Conservation (phyloP, 2,888 invertebrate species). For the Camptogramma bilineatum region DNA sequence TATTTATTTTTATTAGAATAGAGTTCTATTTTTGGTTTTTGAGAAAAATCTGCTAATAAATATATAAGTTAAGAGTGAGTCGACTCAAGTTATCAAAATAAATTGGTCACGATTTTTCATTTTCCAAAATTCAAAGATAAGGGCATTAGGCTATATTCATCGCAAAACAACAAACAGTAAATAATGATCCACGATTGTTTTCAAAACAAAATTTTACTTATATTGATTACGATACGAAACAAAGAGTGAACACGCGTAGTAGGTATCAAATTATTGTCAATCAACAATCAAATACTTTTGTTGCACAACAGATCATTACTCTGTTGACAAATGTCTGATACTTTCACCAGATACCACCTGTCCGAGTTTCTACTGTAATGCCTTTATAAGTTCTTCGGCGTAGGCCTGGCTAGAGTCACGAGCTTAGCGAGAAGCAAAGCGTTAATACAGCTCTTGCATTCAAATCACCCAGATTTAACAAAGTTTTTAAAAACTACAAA, state of each 20-base stretch:
- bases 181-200: background rate
- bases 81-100: too few relatives aligned
- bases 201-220: background rate
- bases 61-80: too few relatives aligned
- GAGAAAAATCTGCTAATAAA: too few relatives aligned
- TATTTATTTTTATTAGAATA: too few relatives aligned
- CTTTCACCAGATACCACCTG: conserved; percentile 50
- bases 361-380: conserved; percentile 41
- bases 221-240: conserved; percentile 13
- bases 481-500: background rate
- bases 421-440: conserved; percentile 13
- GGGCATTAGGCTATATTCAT: too few relatives aligned
- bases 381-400: conserved; percentile 31
- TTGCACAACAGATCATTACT: conserved; percentile 44
- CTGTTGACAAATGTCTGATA: conserved; percentile 50
- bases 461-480: background rate
- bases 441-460: background rate
- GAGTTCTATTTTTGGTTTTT: too few relatives aligned
- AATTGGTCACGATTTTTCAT: too few relatives aligned
- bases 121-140: too few relatives aligned
- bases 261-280: conserved; percentile 53
- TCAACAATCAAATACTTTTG: conserved; percentile 42
- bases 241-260: conserved; percentile 43
- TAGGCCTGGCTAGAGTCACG: background rate
- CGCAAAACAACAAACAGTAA: background rate